Base-by-base conservation (phyloP, 1,140 invertebrate genomes). In the Cryptotermes secundus region DNA sequence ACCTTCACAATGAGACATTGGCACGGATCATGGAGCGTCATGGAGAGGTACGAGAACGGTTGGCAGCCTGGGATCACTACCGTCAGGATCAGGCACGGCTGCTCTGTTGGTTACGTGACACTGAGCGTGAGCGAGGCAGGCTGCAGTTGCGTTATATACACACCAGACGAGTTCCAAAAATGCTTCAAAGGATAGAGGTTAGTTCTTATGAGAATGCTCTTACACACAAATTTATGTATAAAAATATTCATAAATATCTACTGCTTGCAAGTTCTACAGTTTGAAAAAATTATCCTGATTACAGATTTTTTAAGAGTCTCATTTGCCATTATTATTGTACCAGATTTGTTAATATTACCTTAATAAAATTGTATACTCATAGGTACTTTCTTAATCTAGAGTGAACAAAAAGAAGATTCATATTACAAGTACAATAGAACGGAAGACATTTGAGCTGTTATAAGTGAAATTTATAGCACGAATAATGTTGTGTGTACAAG, bases 1-100 rank as follows among this genome's bases (percentile, higher is more conserved):
- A 96, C 87, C 91, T 96, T 14, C 97, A 98, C 90, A 96, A 96
- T 88, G 96, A 96, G 90, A 96, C 96, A 0, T 89, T 97, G 19
- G 93, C 94, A 1, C 91, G 93, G 86, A 96, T 97, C 85, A 94
- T 95, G 88, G 95, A 97, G 84, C 91, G 96, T 85, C 96, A 97
- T 87, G 91, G 92, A 72, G 93, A 95, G 86, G 89, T 97, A 24
- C 92, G 94, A 86, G 91, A 92, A 1, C 90, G 96, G 80, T 92
- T 98, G 10, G 90, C 92, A 2, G 91, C 93, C 1, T 99, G 97
- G 97, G 95, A 96, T 86, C 92, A 92, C 80, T 98, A 97, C 88
- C 93, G 95, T 87, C 90, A 92, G 80, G 93, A 96, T 84, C 93
- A 96, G 87, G 92, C 92, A 1, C 92, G 93, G 80, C 88, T 98